Evolutionary conservation across 2,113 vertebrate genomes (phyloP), one percentile per base, ranked within the genome.

Genomic region (Limnothrissa miodon): DNA sequence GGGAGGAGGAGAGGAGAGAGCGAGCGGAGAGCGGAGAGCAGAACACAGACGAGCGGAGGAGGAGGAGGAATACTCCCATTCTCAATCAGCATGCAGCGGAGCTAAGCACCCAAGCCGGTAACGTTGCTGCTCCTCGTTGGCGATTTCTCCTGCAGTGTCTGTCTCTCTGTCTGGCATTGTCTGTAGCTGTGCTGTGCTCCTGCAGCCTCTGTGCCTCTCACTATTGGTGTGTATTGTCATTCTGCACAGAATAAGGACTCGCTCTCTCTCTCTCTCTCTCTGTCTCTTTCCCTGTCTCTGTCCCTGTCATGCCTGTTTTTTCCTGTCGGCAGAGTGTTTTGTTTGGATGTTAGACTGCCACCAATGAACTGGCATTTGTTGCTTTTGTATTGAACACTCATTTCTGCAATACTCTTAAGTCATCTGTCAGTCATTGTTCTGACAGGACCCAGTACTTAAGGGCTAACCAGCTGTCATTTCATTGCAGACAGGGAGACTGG

Each of bases 81-180:
- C 66, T 74, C 39, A 83, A 86, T 86, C 83, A 90, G 86, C 89
- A 92, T 90, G 92, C 89, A 89, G 84, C 85, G 74, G 80, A 87
- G 85, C 85, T 92, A 91, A 86, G 85, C 86, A 56, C 13, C 87
- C 82, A 80, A 45, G 81, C 88, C 87, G 93, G 92, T 93, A 93
- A 74, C 19, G 25, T 74, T 74, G 66, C 66, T 39, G 66, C 66
- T 74, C 33, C 66, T 74, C 33, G 29, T 33, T 39, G 66, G 33
- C 66, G 13, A 2, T 74, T 74, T 74, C 66, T 36, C 66, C 66
- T 74, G 66, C 66, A 74, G 66, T 74, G 66, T 74, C 66, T 74
- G 66, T 62, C 4, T 62, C n/a, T 74, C 66, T 74, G 66, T 36
- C 25, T 39, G 66, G 29, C 9, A 4, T 5, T 74, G 15, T 74